Evolutionary conservation across 1,140 invertebrate genomes (phyloP).

Genomic region (Macrotrachela quadricornifera): DNA sequence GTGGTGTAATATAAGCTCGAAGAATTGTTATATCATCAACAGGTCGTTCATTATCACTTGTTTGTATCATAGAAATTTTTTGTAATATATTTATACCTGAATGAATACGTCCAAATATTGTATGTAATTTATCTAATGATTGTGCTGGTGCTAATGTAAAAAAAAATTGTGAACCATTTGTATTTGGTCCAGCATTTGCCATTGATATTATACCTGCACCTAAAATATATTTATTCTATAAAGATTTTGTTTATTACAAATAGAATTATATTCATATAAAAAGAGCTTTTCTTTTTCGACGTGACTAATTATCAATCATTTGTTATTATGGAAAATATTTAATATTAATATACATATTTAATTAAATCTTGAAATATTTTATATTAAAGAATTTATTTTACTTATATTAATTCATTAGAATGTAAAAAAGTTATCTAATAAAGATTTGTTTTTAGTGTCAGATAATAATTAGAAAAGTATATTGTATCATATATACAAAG

Average conservation of each 20-base stretch:
- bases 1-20: slow-evolving; percentile 13
- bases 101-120: slow-evolving; percentile 73
- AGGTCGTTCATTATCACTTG: slow-evolving; percentile 66
- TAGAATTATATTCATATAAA: background rate
- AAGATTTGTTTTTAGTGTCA: too few species aligned
- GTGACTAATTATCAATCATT: too few species aligned
- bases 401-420: too few species aligned
- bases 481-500: too few species aligned
- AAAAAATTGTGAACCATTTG: slow-evolving; percentile 95
- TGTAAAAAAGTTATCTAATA: too few species aligned
- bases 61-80: slow-evolving; percentile 71
- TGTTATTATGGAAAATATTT: background rate
- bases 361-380: too few species aligned
- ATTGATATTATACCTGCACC: slow-evolving; percentile 63
- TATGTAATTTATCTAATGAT: slow-evolving; percentile 89
- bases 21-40: slow-evolving; percentile 37
- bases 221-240: slow-evolving; percentile 22
- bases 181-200: slow-evolving; percentile 73
- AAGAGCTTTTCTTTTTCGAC: background rate
- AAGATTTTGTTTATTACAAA: background rate
- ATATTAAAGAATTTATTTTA: slow-evolving; percentile 1
- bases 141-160: slow-evolving; percentile 85
- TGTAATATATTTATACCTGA: slow-evolving; percentile 71
- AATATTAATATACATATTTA: too few species aligned
- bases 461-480: too few species aligned